These are phyloP conservation scores for Cochlearius cochlearius DNA, from an alignment of 2,113 vertebrate species.

Conservation along the genomic window DNA sequence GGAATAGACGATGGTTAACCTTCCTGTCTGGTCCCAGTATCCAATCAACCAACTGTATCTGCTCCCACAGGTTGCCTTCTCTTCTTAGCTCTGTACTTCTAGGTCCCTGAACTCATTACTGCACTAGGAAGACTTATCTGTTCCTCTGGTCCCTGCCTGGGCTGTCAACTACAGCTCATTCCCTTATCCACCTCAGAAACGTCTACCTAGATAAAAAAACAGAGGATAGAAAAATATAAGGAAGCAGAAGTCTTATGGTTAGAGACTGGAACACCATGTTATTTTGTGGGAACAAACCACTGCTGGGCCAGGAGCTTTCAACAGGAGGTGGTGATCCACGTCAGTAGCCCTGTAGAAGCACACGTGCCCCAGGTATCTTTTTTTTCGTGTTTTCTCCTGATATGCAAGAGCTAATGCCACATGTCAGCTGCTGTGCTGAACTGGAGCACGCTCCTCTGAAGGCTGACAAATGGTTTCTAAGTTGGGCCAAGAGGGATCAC, in stretches of 20 bases:
- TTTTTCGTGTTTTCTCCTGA: neutral
- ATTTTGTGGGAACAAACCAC: neutral
- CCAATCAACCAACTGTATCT: neutral
- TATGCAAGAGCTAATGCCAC: neutral
- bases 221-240: neutral
- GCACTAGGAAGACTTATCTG: neutral
- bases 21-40: neutral
- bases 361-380: neutral
- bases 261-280: neutral
- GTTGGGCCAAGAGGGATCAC: neutral
- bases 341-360: neutral
- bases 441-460: neutral
- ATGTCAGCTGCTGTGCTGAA: neutral
- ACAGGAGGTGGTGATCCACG: rapidly evolving
- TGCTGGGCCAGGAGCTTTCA: neutral
- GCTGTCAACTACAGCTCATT: neutral
- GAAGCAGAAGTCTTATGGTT: neutral
- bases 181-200: neutral
- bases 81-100: neutral
- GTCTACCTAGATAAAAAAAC: neutral
- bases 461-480: neutral
- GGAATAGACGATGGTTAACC: neutral
- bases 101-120: neutral
- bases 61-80: neutral
- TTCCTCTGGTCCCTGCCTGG: neutral